Evolutionary conservation across 2,113 vertebrate species (phyloP).

Genomic region (Scytalopus superciliaris): DNA sequence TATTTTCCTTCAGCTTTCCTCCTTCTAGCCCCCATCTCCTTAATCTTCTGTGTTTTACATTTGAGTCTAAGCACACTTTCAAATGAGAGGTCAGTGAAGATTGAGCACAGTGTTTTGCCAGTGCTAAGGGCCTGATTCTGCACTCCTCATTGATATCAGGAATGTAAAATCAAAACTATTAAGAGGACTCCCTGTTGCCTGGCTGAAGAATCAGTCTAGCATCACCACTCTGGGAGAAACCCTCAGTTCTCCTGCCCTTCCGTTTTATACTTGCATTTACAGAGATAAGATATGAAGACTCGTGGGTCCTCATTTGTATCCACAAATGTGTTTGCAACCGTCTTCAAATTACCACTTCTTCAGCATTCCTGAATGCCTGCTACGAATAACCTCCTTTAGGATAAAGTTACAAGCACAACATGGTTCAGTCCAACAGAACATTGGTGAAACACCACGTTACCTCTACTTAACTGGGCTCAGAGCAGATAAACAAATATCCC

Average conservation of each 20-base stretch:
- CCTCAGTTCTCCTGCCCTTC: not conserved
- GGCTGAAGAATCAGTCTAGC: not conserved
- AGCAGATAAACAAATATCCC: slow-evolving; percentile 25
- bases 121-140: not conserved
- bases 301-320: not conserved
- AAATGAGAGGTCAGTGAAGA: slow-evolving; percentile 5
- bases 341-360: not conserved
- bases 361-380: not conserved
- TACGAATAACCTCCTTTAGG: not conserved
- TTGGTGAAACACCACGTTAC: not conserved
- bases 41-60: not conserved
- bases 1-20: slow-evolving; percentile 34
- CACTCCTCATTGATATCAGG: not conserved
- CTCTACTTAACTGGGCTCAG: slow-evolving; percentile 24
- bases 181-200: accelerated
- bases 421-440: not conserved
- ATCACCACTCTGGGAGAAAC: not conserved
- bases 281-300: not conserved
- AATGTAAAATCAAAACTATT: not conserved
- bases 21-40: not conserved
- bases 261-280: not conserved
- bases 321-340: not conserved
- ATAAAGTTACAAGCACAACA: not conserved
- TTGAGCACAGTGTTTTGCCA: not conserved
- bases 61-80: not conserved